Conservation (phyloP, 2,113 vertebrate species). For the Alectura lathami region DNA sequence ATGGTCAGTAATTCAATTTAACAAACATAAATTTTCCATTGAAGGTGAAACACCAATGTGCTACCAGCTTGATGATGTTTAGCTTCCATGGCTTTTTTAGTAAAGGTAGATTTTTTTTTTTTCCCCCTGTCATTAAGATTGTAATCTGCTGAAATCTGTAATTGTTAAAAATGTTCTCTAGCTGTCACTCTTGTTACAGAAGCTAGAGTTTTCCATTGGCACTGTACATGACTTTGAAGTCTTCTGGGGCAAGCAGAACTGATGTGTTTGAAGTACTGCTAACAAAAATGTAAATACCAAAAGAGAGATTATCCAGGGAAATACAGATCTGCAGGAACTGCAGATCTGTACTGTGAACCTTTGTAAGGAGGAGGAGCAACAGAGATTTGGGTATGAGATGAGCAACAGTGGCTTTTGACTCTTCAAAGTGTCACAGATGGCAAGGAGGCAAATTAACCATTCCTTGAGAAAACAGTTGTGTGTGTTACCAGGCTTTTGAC, state of each 20-base stretch:
- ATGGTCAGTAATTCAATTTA: neutral
- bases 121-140: neutral
- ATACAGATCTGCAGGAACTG: neutral
- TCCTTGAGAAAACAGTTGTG: constrained; percentile 9
- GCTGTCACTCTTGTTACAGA: neutral
- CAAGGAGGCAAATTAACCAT: constrained; percentile 2
- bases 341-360: neutral
- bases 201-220: neutral
- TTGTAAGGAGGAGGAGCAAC: neutral
- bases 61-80: neutral
- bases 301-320: neutral
- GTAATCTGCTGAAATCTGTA: neutral
- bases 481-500: neutral
- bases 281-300: constrained; percentile 1
- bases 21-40: neutral
- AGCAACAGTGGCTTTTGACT: neutral
- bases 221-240: neutral
- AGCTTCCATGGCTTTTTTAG: neutral
- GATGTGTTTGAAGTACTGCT: neutral
- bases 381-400: neutral
- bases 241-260: neutral
- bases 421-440: neutral
- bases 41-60: neutral
- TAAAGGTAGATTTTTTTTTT: neutral
- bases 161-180: neutral